These are phyloP conservation scores for Crocidura indochinensis DNA, from an alignment of 2,797 vertebrate genomes.

Conservation along the genomic window DNA sequence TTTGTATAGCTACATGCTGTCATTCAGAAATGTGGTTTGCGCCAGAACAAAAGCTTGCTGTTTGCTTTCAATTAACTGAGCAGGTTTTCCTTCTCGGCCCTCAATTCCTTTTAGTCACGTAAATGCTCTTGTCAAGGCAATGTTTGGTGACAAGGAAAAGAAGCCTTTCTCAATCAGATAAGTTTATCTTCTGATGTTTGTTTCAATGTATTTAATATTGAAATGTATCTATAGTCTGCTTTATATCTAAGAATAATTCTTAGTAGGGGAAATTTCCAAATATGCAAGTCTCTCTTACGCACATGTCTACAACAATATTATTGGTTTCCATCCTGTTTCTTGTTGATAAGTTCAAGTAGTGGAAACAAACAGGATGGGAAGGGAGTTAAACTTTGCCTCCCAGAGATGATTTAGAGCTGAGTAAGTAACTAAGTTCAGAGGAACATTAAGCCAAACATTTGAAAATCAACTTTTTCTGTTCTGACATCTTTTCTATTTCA, in stretches of 20 bases:
- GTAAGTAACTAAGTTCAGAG: conserved; percentile 36
- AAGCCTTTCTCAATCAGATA: conserved; percentile 1
- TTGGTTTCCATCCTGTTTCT: conserved; percentile 82
- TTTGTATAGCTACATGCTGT: conserved; percentile 63
- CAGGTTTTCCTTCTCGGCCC: conserved; percentile 76
- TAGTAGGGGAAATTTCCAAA: conserved; percentile 22
- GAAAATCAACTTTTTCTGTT: conserved; percentile 36
- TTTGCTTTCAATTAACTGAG: conserved; percentile 73
- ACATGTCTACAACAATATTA: conserved; percentile 63
- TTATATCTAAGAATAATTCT: conserved; percentile 58
- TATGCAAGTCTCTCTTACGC: conserved; percentile 73
- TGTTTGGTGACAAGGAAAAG: conserved; percentile 43
- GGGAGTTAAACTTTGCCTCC: conserved; percentile 54
- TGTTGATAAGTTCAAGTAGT: conserved; percentile 45
- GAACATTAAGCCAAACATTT: neutral
- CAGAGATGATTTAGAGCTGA: conserved; percentile 74
- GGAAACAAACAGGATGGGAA: conserved; percentile 56
- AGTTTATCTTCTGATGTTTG: neutral
- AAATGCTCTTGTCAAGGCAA: neutral
- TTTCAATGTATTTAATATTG: conserved; percentile 48
- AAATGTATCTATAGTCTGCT: neutral
- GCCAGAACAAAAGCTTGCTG: conserved; percentile 75
- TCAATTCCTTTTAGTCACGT: conserved; percentile 47
- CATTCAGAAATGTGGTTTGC: conserved; percentile 77
- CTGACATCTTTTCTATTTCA: neutral